Conservation (phyloP, 2,888 invertebrate genomes). For the Sympetrum striolatum region DNA sequence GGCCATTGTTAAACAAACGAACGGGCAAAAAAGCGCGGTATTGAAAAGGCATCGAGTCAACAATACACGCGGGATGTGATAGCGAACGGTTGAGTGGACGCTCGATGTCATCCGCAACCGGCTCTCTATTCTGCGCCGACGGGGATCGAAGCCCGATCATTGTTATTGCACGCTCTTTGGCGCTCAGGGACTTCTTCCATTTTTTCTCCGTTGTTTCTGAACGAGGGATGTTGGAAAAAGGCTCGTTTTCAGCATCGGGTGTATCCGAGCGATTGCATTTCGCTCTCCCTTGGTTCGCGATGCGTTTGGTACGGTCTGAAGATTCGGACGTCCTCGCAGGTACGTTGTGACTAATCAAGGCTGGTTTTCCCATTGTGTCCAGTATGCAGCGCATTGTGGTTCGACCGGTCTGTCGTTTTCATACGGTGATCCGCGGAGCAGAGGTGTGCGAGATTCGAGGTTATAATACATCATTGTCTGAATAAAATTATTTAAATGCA, state of each 20-base stretch:
- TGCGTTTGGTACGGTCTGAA: no score
- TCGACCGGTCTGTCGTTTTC: no score
- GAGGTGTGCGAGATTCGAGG: no score
- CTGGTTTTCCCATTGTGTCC: no score
- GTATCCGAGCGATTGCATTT: background rate
- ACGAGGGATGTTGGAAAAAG: background rate
- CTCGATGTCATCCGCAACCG: background rate
- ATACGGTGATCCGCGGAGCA: no score
- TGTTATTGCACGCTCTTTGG: background rate
- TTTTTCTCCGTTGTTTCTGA: background rate
- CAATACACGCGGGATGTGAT: background rate
- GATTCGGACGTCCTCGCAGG: no score
- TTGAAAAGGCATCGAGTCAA: background rate
- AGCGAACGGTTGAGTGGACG: background rate
- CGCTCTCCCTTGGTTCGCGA: no score
- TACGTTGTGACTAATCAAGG: no score
- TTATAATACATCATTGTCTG: no score
- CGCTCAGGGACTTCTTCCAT: background rate
- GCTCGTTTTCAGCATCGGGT: background rate
- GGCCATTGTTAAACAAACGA: background rate
- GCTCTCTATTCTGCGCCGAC: background rate
- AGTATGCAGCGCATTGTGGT: no score
- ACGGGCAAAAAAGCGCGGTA: background rate
- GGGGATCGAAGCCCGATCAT: background rate
- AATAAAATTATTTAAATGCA: no score